phyloP scores from a whole-genome alignment of 1,140 invertebrate species.

The Antheraea pernyi region DNA sequence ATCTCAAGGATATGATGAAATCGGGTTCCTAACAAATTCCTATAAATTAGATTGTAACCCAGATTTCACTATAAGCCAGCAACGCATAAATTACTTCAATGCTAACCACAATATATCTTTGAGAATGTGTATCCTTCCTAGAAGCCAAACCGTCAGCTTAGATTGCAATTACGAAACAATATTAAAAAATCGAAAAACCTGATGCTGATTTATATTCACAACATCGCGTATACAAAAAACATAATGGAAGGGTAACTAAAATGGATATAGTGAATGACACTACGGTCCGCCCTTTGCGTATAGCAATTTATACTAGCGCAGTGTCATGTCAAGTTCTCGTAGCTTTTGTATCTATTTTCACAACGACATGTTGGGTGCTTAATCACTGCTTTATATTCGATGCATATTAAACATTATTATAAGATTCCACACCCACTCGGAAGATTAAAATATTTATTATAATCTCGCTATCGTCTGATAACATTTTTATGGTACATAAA shows the following conservation, averaged over 20 bases:
- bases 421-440: background rate
- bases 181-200: background rate
- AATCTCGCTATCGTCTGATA: background rate
- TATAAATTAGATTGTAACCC: too few relatives aligned
- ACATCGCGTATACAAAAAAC: constrained; percentile 24
- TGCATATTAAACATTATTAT: background rate
- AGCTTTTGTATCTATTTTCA: constrained; percentile 19
- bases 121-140: too few relatives aligned
- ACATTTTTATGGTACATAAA: background rate
- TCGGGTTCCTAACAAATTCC: too few relatives aligned
- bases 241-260: constrained; percentile 60
- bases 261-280: constrained; percentile 57
- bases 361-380: background rate
- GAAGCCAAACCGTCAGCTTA: too few relatives aligned
- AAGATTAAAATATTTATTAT: background rate
- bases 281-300: constrained; percentile 52
- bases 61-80: too few relatives aligned
- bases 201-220: constrained; percentile 22
- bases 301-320: constrained; percentile 58
- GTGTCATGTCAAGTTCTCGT: constrained; percentile 53
- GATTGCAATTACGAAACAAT: background rate
- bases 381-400: background rate
- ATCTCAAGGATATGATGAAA: too few relatives aligned
- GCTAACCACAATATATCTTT: too few relatives aligned
- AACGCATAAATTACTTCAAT: too few relatives aligned